Percentiles rank a stretch among this genome's conserved stretches.
Evolutionary conservation across 2,797 vertebrate genomes (phyloP).

Genomic region (Urocyon cinereoargenteus): DNA sequence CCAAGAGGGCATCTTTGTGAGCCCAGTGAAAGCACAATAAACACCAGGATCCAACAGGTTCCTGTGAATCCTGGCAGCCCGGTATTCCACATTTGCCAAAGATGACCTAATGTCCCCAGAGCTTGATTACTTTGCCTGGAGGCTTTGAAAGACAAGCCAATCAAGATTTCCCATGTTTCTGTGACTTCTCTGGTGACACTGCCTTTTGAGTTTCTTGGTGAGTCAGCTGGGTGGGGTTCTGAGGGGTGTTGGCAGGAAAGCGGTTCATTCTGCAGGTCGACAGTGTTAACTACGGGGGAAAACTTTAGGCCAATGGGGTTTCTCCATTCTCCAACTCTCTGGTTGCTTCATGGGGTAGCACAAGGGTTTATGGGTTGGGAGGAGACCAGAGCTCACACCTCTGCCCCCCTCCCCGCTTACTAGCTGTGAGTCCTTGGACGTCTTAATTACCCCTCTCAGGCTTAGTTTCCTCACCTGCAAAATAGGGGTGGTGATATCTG

Average conservation of each 20-base stretch:
- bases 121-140: neutral
- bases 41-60: neutral
- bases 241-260: neutral
- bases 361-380: neutral
- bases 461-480: constrained; percentile 1
- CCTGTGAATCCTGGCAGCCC: neutral
- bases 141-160: neutral
- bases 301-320: neutral
- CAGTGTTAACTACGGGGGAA: neutral
- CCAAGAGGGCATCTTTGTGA: neutral
- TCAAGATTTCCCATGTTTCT: neutral
- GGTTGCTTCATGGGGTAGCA: neutral
- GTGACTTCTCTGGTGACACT: neutral
- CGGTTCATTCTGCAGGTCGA: neutral
- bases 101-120: neutral
- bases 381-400: neutral
- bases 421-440: neutral
- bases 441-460: neutral
- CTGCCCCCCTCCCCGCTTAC: neutral
- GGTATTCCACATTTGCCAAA: neutral
- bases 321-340: neutral
- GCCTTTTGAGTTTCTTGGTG: neutral
- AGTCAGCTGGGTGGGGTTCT: neutral
- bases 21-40: neutral
- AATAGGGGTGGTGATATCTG: neutral